These are phyloP conservation scores for Drosophila repletoides DNA, from an alignment of 1,140 invertebrate genomes.

Conservation along the genomic window DNA sequence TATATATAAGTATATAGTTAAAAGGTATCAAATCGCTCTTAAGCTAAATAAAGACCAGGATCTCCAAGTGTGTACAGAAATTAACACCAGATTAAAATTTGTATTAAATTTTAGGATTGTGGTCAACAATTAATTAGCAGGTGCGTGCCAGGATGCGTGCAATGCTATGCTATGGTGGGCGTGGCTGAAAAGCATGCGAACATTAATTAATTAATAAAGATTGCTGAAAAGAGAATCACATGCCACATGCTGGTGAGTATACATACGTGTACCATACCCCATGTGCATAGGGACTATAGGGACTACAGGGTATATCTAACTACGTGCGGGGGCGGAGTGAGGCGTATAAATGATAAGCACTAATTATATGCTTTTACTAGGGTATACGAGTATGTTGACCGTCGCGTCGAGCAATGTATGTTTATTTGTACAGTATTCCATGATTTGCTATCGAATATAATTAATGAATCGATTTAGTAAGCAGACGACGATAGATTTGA, in stretches of 20 bases:
- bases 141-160: conserved; percentile 45
- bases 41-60: conserved; percentile 57
- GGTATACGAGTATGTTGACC: too few species aligned
- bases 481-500: too few species aligned
- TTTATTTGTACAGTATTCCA: too few species aligned
- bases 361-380: neutral
- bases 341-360: neutral
- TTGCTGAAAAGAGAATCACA: conserved; percentile 31
- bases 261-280: neutral
- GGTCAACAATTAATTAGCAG: conserved; percentile 20
- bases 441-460: too few species aligned
- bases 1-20: neutral
- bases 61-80: conserved; percentile 44
- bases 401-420: too few species aligned
- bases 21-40: conserved; percentile 40
- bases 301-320: conserved; percentile 15
- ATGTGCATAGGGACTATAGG: neutral
- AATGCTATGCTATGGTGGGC: conserved; percentile 31
- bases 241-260: conserved; percentile 15
- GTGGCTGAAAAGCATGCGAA: conserved; percentile 54
- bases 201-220: conserved; percentile 26
- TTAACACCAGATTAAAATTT: conserved; percentile 43
- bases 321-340: conserved; percentile 26
- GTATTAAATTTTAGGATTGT: conserved; percentile 1
- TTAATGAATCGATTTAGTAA: too few species aligned